These are phyloP conservation scores for Ifrita kowaldi DNA, from an alignment of 2,113 vertebrate species.

Conservation along the genomic window DNA sequence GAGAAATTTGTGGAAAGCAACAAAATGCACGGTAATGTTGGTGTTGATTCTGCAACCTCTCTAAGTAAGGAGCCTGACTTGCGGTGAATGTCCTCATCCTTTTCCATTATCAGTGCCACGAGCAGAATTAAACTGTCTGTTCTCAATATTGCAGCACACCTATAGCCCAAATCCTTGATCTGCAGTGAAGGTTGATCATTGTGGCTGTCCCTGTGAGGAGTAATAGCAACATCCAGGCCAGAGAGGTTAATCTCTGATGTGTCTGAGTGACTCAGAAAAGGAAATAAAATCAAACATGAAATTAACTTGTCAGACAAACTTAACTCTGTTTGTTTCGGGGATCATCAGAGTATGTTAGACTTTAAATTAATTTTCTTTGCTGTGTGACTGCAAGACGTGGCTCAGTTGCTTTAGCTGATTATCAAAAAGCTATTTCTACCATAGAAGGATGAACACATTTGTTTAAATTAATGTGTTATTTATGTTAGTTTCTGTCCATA, in stretches of 20 bases:
- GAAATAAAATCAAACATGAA: background rate
- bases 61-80: background rate
- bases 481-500: background rate
- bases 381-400: background rate
- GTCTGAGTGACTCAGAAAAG: background rate
- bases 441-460: background rate
- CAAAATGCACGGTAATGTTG: slow-evolving; percentile 76
- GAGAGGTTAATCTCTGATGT: background rate
- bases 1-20: slow-evolving; percentile 77
- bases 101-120: background rate
- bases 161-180: background rate
- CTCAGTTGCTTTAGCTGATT: background rate
- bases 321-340: background rate
- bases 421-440: background rate
- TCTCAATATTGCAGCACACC: background rate
- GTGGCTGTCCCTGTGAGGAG: background rate
- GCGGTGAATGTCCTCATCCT: background rate
- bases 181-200: background rate
- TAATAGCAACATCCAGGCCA: background rate
- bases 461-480: background rate
- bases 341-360: background rate
- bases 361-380: background rate
- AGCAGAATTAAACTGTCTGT: background rate
- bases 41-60: background rate
- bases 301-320: background rate